These are phyloP conservation scores for Montipora efflorescens DNA, from an alignment of 64 coral and sea anemone species.

Conservation along the genomic window DNA sequence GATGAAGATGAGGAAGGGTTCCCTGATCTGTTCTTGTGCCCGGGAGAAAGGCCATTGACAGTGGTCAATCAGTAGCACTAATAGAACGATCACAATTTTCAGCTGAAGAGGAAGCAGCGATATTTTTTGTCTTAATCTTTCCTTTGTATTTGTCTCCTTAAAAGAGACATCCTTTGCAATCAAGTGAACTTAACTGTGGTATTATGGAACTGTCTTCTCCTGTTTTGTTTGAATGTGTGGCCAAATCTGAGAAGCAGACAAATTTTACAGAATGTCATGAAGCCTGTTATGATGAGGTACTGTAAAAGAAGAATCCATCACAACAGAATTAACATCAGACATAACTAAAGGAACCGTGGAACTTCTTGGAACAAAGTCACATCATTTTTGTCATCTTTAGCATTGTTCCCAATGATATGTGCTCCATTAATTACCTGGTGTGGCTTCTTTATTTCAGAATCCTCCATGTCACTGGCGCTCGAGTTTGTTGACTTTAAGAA, in stretches of 20 bases:
- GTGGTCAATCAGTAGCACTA: too few species aligned
- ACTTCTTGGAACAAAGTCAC: not conserved
- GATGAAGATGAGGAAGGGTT: not conserved
- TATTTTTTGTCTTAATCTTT: too few species aligned
- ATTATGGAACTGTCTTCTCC: conserved; percentile 6
- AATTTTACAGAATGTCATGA: not conserved
- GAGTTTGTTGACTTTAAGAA: not conserved
- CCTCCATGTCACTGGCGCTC: not conserved
- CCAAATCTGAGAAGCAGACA: not conserved
- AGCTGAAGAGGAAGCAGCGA: too few species aligned
- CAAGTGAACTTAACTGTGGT: not conserved
- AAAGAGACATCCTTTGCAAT: not conserved
- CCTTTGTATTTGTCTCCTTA: too few species aligned
- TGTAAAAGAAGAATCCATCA: not conserved
- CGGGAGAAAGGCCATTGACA: too few species aligned
- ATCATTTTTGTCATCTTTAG: not conserved
- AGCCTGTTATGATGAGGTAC: not conserved
- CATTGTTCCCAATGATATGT: not conserved
- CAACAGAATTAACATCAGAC: not conserved
- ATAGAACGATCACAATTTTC: too few species aligned
- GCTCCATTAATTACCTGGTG: not conserved
- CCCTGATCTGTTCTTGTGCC: too few species aligned
- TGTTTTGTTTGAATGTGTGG: not conserved
- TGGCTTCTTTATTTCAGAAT: not conserved
- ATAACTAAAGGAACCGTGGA: not conserved